phyloP scores from a whole-genome alignment of 2,113 vertebrate species.

The Brachyhypopomus gauderio region DNA sequence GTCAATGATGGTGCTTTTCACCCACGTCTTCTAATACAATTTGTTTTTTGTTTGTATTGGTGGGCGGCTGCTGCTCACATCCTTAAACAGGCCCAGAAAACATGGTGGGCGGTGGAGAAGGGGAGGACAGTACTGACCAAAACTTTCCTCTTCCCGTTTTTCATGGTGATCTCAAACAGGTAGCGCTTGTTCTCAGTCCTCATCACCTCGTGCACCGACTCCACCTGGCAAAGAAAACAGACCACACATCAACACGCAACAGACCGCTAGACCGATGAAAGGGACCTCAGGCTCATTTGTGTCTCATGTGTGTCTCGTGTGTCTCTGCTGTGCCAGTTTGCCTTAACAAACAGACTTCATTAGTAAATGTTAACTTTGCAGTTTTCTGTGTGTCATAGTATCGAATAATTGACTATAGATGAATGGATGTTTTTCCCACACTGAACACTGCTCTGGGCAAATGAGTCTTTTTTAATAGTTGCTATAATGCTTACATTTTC shows the following conservation, averaged over 20 bases:
- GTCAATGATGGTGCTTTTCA: slow-evolving; percentile 24
- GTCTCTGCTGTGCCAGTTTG: too few species aligned
- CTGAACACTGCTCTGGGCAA: too few species aligned
- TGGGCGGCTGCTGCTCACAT: slow-evolving; percentile 14
- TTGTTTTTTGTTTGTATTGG: neutral
- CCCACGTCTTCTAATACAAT: neutral
- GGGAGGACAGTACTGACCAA: slow-evolving; percentile 68
- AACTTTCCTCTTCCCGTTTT: slow-evolving; percentile 77
- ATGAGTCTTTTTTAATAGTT: too few species aligned
- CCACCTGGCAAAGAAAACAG: slow-evolving; percentile 64
- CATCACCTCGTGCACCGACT: slow-evolving; percentile 72
- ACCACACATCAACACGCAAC: slow-evolving; percentile 2
- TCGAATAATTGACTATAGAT: too few species aligned
- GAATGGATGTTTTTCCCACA: too few species aligned
- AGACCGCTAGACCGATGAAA: too few species aligned
- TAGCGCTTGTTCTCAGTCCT: slow-evolving; percentile 61
- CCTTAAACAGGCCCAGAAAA: slow-evolving; percentile 34
- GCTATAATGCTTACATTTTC: too few species aligned
- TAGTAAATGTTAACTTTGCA: too few species aligned
- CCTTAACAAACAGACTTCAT: too few species aligned
- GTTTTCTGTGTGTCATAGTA: too few species aligned
- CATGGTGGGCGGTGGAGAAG: neutral
- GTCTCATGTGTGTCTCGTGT: too few species aligned
- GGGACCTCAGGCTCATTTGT: too few species aligned
- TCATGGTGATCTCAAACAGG: slow-evolving; percentile 77